Conservation (phyloP, 1,140 invertebrate genomes). For the Trichonephila clavipes region DNA sequence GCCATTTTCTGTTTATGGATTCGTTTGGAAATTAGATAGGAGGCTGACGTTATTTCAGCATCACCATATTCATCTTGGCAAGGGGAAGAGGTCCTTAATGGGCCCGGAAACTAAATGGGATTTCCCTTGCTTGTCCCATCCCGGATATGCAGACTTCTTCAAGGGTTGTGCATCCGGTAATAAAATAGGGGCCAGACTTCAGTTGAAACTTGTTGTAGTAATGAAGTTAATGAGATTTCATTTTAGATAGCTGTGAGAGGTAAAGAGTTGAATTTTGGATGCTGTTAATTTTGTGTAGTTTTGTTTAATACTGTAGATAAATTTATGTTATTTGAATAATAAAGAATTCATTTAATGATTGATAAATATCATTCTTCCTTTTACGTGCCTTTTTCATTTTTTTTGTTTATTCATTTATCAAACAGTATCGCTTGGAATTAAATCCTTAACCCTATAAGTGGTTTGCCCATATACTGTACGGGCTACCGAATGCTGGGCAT, state of each 20-base stretch:
- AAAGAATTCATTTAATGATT: too few species aligned
- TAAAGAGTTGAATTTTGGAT: neutral
- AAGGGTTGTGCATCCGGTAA: neutral
- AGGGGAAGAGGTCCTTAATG: neutral
- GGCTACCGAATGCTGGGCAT: too few species aligned
- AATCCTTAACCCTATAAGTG: too few species aligned
- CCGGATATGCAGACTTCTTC: neutral
- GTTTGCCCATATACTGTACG: too few species aligned
- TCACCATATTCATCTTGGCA: neutral
- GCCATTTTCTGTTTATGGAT: constrained; percentile 1
- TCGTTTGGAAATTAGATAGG: neutral
- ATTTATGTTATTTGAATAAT: too few species aligned
- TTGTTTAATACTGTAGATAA: too few species aligned
- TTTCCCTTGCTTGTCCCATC: neutral
- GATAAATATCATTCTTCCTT: too few species aligned
- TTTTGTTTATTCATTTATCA: too few species aligned
- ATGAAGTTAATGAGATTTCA: neutral
- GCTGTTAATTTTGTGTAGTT: too few species aligned
- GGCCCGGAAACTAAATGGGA: constrained; percentile 7
- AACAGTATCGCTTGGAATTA: too few species aligned
- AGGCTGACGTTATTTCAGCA: neutral
- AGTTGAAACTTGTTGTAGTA: neutral
- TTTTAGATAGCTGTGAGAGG: neutral
- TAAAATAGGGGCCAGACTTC: neutral
- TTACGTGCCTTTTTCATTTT: too few species aligned